These are phyloP conservation scores for Holacanthus passer DNA, from an alignment of 2,113 vertebrate genomes.

Conservation along the genomic window DNA sequence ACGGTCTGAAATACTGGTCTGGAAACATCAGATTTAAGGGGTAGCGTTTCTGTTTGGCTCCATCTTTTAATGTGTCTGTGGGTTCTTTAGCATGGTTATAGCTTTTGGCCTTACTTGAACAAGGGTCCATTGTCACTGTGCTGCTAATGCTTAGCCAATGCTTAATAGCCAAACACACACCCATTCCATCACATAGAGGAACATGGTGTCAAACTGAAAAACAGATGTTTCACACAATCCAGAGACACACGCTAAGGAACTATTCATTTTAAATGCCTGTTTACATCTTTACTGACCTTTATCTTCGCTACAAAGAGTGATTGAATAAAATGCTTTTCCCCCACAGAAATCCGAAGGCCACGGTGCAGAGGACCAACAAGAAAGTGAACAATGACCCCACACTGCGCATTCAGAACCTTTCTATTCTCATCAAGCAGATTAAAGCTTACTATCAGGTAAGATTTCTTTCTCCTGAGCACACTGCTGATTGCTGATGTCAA, in stretches of 20 bases:
- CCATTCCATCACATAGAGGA: background rate
- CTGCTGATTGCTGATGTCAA: background rate
- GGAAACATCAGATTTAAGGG: background rate
- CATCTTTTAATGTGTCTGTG: background rate
- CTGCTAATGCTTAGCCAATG: constrained; percentile 26
- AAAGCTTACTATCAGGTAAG: constrained; percentile 97
- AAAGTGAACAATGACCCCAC: constrained; percentile 96
- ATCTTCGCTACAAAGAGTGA: background rate
- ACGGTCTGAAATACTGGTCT: background rate
- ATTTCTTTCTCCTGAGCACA: background rate
- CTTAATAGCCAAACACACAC: constrained; percentile 16
- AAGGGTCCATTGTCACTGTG: constrained; percentile 29
- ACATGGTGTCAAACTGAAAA: constrained; percentile 20
- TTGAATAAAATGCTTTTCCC: background rate
- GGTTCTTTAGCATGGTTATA: constrained; percentile 13
- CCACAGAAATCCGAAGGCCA: constrained; percentile 92
- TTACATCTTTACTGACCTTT: background rate
- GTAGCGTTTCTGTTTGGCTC: background rate
- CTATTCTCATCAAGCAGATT: constrained; percentile 94
- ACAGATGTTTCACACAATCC: background rate
- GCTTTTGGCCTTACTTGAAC: constrained; percentile 5
- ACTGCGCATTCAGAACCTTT: constrained; percentile 95
- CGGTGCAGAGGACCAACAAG: constrained; percentile 95
- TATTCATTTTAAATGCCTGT: background rate
- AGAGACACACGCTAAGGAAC: background rate